These are phyloP conservation scores for Gallinago jamesoni DNA, from an alignment of 2,113 vertebrate genomes.

Conservation along the genomic window DNA sequence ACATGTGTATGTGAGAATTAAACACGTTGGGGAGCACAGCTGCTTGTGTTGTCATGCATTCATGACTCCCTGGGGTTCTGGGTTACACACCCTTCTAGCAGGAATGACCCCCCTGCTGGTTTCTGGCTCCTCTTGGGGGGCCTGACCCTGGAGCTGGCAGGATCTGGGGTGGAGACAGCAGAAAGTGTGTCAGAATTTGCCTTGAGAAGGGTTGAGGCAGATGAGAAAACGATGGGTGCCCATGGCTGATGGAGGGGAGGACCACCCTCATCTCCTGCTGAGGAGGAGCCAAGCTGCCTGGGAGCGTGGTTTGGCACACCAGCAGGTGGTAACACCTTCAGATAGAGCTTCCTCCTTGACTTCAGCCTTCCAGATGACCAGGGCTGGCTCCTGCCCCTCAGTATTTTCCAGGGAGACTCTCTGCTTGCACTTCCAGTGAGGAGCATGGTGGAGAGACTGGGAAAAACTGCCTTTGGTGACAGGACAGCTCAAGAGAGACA, in stretches of 20 bases:
- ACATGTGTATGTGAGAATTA: conserved; percentile 17
- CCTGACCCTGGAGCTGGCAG: neutral
- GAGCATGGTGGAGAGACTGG: neutral
- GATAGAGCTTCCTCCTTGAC: neutral
- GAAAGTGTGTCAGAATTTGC: rapidly evolving
- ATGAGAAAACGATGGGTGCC: neutral
- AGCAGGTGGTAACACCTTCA: neutral
- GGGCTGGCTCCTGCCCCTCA: neutral
- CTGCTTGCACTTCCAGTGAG: neutral
- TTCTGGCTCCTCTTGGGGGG: neutral
- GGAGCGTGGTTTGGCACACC: rapidly evolving
- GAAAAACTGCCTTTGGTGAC: neutral
- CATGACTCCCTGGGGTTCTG: rapidly evolving
- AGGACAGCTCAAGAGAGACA: neutral
- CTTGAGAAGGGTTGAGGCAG: neutral
- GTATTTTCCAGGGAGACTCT: neutral
- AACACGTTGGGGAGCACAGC: neutral
- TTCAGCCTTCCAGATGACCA: neutral
- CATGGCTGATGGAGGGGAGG: neutral
- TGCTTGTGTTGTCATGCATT: neutral
- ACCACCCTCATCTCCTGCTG: neutral
- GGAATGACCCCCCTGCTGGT: neutral
- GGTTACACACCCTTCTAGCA: no score
- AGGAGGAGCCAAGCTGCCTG: neutral
- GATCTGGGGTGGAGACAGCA: neutral